Evolutionary conservation across 2,888 invertebrate species (phyloP).

Genomic region (Tigriopus californicus): DNA sequence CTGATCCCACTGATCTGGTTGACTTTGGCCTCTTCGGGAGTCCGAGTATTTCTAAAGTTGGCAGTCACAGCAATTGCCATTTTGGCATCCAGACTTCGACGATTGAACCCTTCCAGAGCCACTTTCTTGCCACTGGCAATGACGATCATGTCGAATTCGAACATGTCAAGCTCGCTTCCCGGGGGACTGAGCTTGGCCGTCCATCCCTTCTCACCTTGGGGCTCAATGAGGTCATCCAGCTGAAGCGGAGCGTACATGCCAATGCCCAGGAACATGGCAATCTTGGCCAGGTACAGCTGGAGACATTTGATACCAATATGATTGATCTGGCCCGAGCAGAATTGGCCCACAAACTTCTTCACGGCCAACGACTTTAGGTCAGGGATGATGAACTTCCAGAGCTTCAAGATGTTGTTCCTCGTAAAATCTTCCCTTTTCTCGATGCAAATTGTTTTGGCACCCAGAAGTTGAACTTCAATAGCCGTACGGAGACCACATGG

Average conservation of each 20-base stretch:
- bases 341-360: conserved; percentile 96
- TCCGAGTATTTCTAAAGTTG: conserved; percentile 86
- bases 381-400: conserved; percentile 96
- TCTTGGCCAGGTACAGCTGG: conserved; percentile 87
- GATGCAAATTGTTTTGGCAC: conserved; percentile 20
- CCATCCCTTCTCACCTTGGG: conserved; percentile 57
- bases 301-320: conserved; percentile 86
- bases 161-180: conserved; percentile 71
- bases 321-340: conserved; percentile 94
- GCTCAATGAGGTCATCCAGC: conserved; percentile 66
- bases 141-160: conserved; percentile 84
- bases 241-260: conserved; percentile 83
- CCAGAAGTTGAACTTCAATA: conserved; percentile 79
- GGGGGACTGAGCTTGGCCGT: conserved; percentile 50
- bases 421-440: conserved; percentile 89
- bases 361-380: conserved; percentile 82
- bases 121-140: conserved; percentile 77
- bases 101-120: conserved; percentile 10
- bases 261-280: conserved; percentile 78
- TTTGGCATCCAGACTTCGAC: conserved; percentile 32
- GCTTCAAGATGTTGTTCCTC: conserved; percentile 72
- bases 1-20: conserved; percentile 50
- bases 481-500: conserved; percentile 87
- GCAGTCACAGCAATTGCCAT: conserved; percentile 98
- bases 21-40: conserved; percentile 80